Conservation (phyloP, 2,797 vertebrate species). For the Dryobates pubescens region DNA sequence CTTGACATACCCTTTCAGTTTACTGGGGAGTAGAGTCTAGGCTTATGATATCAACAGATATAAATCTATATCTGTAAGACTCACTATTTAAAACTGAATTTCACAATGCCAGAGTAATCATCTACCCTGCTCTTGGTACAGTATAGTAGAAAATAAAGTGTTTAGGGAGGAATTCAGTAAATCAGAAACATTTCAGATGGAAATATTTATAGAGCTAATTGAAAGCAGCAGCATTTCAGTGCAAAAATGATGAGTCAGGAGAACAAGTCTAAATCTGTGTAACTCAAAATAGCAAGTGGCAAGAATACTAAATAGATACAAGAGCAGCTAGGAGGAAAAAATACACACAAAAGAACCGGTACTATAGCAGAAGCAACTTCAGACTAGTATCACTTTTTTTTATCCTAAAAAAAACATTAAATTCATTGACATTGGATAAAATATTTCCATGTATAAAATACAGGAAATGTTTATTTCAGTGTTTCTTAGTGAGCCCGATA, state of each 20-base stretch:
- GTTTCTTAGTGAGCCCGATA: not conserved
- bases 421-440: not conserved
- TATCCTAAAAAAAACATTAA: not conserved
- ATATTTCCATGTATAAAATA: not conserved
- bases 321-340: not conserved
- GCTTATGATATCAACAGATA: not conserved
- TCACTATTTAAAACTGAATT: conserved; percentile 5
- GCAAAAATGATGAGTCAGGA: conserved; percentile 32
- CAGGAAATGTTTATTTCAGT: not conserved
- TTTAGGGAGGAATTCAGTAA: not conserved
- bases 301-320: not conserved
- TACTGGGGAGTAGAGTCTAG: not conserved
- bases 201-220: conserved; percentile 1
- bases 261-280: not conserved
- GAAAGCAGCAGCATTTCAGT: not conserved
- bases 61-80: not conserved
- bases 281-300: not conserved
- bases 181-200: not conserved
- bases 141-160: not conserved
- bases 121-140: not conserved
- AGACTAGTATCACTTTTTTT: not conserved
- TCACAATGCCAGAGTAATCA: not conserved
- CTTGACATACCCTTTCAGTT: conserved; percentile 19
- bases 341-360: not conserved
- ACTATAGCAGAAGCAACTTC: not conserved